Evolutionary conservation across 37 sponge, comb jelly and placozoan species (phyloP), one percentile per base, ranked within the genome.

Genomic region (Lycopodina hypogea): DNA sequence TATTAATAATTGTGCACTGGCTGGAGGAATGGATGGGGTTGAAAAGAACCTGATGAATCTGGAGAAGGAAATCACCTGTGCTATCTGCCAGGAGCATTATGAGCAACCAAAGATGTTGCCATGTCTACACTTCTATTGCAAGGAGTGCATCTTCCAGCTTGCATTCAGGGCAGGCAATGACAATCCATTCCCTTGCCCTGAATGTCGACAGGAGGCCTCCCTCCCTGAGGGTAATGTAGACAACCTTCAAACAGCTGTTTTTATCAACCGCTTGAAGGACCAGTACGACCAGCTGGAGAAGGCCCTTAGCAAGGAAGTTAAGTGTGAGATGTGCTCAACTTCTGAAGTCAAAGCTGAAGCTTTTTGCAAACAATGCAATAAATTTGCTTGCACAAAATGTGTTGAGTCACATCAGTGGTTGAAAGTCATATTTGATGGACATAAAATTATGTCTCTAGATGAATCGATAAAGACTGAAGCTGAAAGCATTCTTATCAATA

Each of bases 111-210:
- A 72, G 72, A 50, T 81, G 0, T 64, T 81, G 2, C 81, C 81
- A 0, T 81, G 81, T 62, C 33, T 24, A 34, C 81, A 81, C 72
- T 81, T 71, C 81, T 81, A 81, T 63, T 81, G 81, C 51, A 72
- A 60, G 81, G 23, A 32, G 50, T 81, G 81, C 51, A 72, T 81
- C 72, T 48, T 36, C 40, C 37, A 61, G 42, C 60, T 81, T 36
- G 62, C 73, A 45, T 15, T 45, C 48, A 32, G 51, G 30, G 45
- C 50, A 11, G 72, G 70, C 0, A 23, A 28, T 22, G 40, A 69
- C 70, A 19, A 42, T n/a, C 81, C 81, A 21, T 81, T 81, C 30
- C 12, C 59, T 24, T 81, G 81, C 41, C 81, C 81, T 0, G 81
- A 81, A 62, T 81, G 81, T 59, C 59, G 70, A 0, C 37, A 38